These are phyloP conservation scores for Nixonia krombeini DNA, from an alignment of 1,140 invertebrate genomes.

Conservation along the genomic window DNA sequence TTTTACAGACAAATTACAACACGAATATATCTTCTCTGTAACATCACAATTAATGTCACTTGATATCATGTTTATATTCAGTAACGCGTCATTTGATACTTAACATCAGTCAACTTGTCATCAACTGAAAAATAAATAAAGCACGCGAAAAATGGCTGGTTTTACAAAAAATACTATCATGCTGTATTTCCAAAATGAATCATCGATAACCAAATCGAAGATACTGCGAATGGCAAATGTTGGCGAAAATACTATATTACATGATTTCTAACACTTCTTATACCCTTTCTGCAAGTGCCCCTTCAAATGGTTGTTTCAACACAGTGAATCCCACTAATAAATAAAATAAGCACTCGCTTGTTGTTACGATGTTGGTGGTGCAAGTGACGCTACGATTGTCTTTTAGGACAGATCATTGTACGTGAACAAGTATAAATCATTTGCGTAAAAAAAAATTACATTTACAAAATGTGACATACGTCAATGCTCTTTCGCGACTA, in stretches of 20 bases:
- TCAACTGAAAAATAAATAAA: too few species aligned
- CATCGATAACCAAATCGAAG: background rate
- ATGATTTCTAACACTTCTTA: background rate
- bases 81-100: too few species aligned
- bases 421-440: constrained; percentile 37
- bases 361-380: constrained; percentile 1
- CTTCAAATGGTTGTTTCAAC: background rate
- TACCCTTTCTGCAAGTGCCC: too few species aligned
- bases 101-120: background rate
- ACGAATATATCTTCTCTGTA: background rate
- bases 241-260: constrained; percentile 3
- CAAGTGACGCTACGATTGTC: background rate
- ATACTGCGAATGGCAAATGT: background rate
- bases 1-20: constrained; percentile 49
- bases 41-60: background rate
- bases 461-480: constrained; percentile 54
- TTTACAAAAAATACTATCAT: too few species aligned
- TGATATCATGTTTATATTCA: too few species aligned
- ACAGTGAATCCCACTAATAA: background rate
- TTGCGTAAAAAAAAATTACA: constrained; percentile 58
- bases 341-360: too few species aligned
- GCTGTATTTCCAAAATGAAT: too few species aligned
- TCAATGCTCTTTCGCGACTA: constrained; percentile 28
- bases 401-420: constrained; percentile 7
- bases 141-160: too few species aligned